Evolutionary conservation across 1,140 invertebrate genomes (phyloP), one percentile per base, ranked within the genome.

Genomic region (Lucilia sericata): DNA sequence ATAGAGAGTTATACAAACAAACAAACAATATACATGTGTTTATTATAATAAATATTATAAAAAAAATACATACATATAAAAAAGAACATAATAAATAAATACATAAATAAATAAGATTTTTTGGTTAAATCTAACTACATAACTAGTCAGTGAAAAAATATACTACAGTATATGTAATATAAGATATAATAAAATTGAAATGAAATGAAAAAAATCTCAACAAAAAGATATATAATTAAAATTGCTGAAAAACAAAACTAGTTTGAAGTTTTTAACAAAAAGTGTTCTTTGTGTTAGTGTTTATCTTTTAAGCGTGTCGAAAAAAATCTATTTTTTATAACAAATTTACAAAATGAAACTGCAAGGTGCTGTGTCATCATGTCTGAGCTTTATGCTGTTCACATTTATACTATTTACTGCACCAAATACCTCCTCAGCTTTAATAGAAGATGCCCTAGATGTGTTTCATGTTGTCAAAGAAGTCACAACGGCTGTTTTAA

Each of bases 401-500:
- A 25, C 83, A 10, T 17, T 89, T 4, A 19, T 85, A 14, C 19
- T 84, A 10, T 65, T 84, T 47, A 51, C 65, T 83, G 74, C 74
- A 25, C 85, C 88, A 17, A 85, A 84, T 60, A 88, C 86, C 30
- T 85, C 88, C 9, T 89, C 81, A 84, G 91, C 91, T 9, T 82
- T 93, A 25, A 91, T 94, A 8, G 92, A 93, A 81, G 93, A 94
- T 76, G 92, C 93, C 0, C 85, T 94, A 10, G 94, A 95, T 84
- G 91, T 95, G 0, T 86, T 95, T 1, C 91, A 92, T 85, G 91
- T 95, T 8, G 92, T 93, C 12, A 93, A 93, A 78, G 94, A 94
- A 82, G 92, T 95, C 2, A 89, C 93, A 4, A 91, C 92, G 5
- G 92, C 93, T 1, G 88, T 94, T 12, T 87, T 94, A 0, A 93